phyloP scores from a whole-genome alignment of 2,113 vertebrate genomes.

The Ursus arctos region DNA sequence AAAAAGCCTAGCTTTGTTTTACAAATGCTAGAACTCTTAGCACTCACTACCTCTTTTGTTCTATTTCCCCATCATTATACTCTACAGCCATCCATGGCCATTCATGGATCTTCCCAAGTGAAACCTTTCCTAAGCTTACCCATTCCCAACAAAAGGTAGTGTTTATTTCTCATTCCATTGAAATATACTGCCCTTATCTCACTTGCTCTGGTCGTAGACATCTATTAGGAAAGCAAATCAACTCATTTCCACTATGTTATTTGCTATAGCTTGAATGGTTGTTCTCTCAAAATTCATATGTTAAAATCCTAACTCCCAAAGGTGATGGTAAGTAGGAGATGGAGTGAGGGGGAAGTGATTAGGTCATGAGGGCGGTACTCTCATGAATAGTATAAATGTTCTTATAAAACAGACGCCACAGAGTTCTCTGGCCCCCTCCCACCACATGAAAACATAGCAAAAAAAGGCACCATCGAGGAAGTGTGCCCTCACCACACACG shows the following conservation, averaged over 20 bases:
- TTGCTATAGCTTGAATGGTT: neutral
- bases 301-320: neutral
- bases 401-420: neutral
- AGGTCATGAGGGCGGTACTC: neutral
- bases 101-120: neutral
- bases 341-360: neutral
- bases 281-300: neutral
- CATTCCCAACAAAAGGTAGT: neutral
- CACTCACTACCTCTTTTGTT: neutral
- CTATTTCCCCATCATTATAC: neutral
- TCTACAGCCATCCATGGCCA: neutral
- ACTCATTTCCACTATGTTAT: neutral
- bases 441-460: neutral
- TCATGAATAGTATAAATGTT: neutral
- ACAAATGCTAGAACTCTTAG: neutral
- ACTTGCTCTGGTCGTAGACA: neutral
- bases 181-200: neutral
- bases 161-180: neutral
- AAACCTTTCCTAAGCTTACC: neutral
- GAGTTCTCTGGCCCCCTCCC: neutral
- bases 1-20: neutral
- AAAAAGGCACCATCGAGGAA: neutral
- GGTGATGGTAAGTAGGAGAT: neutral
- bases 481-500: neutral
- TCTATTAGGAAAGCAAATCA: neutral